These are phyloP conservation scores for Trachelus tabidus DNA, from an alignment of 2,888 invertebrate genomes.

Conservation along the genomic window DNA sequence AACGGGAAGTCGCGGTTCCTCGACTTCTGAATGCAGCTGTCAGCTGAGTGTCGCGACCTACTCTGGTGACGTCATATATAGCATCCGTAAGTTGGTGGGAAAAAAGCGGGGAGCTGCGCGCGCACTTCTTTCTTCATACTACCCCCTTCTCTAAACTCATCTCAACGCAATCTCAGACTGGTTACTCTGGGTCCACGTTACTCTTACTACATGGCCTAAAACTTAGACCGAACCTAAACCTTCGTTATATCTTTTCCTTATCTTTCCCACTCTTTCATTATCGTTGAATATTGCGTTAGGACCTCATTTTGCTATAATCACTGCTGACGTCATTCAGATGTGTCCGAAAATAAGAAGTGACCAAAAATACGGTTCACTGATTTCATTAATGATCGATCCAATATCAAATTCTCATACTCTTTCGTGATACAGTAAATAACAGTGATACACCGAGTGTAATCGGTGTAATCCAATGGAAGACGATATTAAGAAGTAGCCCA, in stretches of 20 bases:
- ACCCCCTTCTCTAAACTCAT: conserved; percentile 13
- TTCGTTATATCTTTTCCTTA: conserved; percentile 7
- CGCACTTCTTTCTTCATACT: conserved; percentile 38
- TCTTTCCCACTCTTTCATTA: background rate
- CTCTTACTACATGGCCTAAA: background rate
- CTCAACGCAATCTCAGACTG: background rate
- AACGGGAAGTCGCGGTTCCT: conserved; percentile 37
- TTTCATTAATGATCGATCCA: background rate
- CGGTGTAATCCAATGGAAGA: too few species aligned
- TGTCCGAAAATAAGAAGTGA: background rate
- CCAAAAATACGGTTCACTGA: background rate
- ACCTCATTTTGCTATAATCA: background rate
- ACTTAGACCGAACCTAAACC: conserved; percentile 2
- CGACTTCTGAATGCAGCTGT: conserved; percentile 52
- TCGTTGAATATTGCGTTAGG: background rate
- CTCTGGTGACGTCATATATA: conserved; percentile 63
- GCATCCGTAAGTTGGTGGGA: conserved; percentile 43
- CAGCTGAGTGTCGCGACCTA: conserved; percentile 57
- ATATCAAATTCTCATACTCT: background rate
- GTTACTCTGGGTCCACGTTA: background rate
- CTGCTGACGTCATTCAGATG: background rate
- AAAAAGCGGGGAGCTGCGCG: conserved; percentile 57
- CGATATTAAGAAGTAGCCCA: background rate
- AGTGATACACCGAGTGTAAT: too few species aligned
- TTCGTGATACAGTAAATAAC: too few species aligned